Conservation (phyloP, 2,113 vertebrate species). For the Mormoops blainvillei region DNA sequence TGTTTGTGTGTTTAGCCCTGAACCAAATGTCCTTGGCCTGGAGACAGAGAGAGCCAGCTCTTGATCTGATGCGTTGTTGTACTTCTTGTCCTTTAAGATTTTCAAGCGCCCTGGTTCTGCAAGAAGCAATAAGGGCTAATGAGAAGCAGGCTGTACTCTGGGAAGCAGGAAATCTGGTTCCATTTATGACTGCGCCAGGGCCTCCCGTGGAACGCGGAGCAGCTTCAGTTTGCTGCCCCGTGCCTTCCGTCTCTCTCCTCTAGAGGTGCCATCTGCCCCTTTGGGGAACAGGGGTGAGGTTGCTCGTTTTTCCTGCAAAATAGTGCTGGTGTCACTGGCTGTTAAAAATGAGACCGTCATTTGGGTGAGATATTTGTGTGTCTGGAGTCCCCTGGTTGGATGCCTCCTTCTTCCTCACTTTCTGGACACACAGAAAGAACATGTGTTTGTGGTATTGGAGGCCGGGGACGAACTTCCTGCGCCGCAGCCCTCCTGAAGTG, state of each 20-base stretch:
- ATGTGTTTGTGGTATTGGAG: neutral
- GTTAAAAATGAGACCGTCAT: neutral
- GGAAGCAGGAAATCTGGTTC: constrained; percentile 8
- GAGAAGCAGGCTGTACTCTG: neutral
- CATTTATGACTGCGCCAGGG: neutral
- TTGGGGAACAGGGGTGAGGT: neutral
- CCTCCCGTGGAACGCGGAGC: neutral
- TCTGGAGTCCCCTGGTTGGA: neutral
- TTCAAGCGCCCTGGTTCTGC: neutral
- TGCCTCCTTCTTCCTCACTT: neutral
- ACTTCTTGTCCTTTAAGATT: neutral
- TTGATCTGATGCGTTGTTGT: neutral
- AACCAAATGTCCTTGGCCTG: neutral
- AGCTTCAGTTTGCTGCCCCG: neutral
- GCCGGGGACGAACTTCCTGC: neutral
- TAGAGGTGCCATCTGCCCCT: neutral
- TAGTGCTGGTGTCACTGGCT: neutral
- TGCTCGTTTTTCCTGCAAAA: neutral
- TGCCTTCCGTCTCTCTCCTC: neutral
- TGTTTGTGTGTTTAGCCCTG: neutral
- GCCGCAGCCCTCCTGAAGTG: neutral
- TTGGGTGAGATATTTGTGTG: neutral
- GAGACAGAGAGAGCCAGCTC: neutral
- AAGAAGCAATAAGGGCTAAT: neutral
- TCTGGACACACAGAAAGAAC: neutral